A percentile compares a stretch with the other conserved stretches of the same genome.
These are phyloP conservation scores for Drosophila suzukii DNA, from an alignment of 1,140 invertebrate species.

Conservation along the genomic window DNA sequence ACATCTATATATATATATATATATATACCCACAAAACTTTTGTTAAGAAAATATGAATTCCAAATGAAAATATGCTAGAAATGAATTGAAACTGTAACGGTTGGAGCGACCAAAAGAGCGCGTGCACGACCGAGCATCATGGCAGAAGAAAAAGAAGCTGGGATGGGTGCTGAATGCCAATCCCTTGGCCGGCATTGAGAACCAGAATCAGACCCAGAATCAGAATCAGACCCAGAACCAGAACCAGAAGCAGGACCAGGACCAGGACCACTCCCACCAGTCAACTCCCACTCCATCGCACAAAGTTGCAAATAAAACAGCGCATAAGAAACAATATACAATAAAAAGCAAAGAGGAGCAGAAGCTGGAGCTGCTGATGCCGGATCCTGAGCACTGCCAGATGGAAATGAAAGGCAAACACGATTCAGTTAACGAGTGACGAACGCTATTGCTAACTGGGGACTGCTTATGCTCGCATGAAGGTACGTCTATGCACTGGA, in stretches of 20 bases:
- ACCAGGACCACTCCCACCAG: too few relatives aligned
- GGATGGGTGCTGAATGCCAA: constrained; percentile 54
- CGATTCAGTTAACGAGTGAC: constrained; percentile 81
- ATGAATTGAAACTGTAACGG: constrained; percentile 81
- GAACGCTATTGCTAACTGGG: constrained; percentile 80
- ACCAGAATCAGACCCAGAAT: too few relatives aligned
- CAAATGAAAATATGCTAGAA: constrained; percentile 83
- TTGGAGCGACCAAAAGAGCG: constrained; percentile 68
- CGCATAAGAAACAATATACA: constrained; percentile 81
- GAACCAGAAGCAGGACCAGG: too few relatives aligned
- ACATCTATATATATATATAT: constrained; percentile 7
- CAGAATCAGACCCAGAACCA: too few relatives aligned
- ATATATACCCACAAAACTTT: constrained; percentile 68
- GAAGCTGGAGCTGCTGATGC: constrained; percentile 17
- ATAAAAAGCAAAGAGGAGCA: constrained; percentile 59
- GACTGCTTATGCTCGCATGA: constrained; percentile 65
- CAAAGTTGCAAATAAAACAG: constrained; percentile 82
- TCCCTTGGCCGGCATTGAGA: constrained; percentile 23
- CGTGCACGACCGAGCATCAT: constrained; percentile 73
- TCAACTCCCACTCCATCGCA: constrained; percentile 16
- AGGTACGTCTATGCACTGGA: constrained; percentile 25
- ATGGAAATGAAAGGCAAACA: constrained; percentile 82
- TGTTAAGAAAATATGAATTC: constrained; percentile 83
- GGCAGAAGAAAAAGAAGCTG: constrained; percentile 24
- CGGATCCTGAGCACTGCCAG: constrained; percentile 52